Evolutionary conservation across 2,888 invertebrate genomes (phyloP), one percentile per base, ranked within the genome.

Genomic region (Scelioninae gen. 2): DNA sequence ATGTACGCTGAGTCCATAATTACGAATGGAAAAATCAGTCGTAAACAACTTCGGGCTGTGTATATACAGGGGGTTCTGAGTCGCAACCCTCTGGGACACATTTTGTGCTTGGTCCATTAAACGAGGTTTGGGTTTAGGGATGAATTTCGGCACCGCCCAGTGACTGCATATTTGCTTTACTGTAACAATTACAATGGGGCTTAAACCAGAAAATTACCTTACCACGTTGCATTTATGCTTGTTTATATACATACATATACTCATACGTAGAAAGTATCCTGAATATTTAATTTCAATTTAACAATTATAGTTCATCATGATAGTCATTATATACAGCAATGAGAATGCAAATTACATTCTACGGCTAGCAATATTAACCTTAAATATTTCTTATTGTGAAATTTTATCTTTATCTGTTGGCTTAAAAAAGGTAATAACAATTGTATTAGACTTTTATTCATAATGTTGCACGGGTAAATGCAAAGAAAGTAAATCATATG

Each of bases 21-120:
- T 52, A 64, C 57, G 57, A 16, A 43, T 45, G 52, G 58, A 68
- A 68, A 68, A 68, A 60, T 52, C 52, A 25, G 60, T 25, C 35
- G 31, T 28, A 55, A 65, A 55, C 15, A 18, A 16, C 46, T 46
- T 11, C 64, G 16, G 46, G 53, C 25, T 58, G 39, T 53, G 15
- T 37, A 13, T 48, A 39, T 31, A 39, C 28, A 19, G 18, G 45
- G 41, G 52, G n/a, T n/a, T 68, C 33, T 60, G 48, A 22, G 46
- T 35, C 11, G 48, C 25, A 16, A 46, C 35, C 61, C 57, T 48
- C 11, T 63, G 55, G 70, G 70, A 70, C 58, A 48, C 63, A 60
- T 70, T 70, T 69, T 41, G 45, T 28, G 55, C 70, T 63, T 46
- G 64, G 55, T 58, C 68, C 58, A 68, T 70, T 70, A 50, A 63